Conservation (phyloP, 2,113 vertebrate species). For the Ailurus styani region DNA sequence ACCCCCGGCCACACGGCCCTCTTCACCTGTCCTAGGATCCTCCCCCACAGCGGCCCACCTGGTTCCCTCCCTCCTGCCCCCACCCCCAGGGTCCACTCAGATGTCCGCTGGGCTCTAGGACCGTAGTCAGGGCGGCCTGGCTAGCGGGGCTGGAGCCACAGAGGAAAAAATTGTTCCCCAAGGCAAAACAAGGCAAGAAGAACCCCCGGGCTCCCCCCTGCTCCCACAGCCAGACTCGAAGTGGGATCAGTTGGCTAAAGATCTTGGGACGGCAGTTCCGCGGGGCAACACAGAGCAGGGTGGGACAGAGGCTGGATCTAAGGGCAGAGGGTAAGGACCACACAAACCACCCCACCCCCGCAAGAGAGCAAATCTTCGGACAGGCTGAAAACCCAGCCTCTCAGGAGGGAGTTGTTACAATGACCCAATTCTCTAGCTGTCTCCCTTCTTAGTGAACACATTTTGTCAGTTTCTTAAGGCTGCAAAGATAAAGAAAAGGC, state of each 20-base stretch:
- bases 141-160: background rate
- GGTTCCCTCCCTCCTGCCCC: too few relatives aligned
- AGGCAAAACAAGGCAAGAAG: background rate
- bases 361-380: background rate
- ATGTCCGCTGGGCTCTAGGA: background rate
- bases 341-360: fast-evolving
- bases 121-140: background rate
- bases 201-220: background rate
- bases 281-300: background rate
- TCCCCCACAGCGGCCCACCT: background rate
- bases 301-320: background rate
- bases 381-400: background rate
- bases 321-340: background rate
- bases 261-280: background rate
- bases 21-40: background rate
- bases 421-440: background rate
- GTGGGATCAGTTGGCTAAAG: background rate
- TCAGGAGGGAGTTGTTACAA: background rate
- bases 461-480: background rate
- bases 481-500: background rate
- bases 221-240: background rate
- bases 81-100: background rate
- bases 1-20: background rate
- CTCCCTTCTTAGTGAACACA: background rate
- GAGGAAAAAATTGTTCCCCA: background rate